Base-by-base conservation (phyloP, 2,113 vertebrate species). In the Laterallus jamaicensis region DNA sequence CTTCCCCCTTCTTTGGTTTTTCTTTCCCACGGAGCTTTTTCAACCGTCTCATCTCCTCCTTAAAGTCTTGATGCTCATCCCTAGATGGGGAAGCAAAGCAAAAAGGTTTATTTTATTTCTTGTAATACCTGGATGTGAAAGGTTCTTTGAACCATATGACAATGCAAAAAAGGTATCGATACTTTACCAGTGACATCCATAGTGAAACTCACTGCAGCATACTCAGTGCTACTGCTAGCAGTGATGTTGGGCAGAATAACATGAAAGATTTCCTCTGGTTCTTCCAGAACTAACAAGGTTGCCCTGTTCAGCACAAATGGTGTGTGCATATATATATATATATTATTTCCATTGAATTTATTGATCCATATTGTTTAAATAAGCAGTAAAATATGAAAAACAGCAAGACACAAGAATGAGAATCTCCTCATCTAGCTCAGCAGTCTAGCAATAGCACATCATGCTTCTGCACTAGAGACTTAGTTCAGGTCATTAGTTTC, bases 41-140 rank as follows among this genome's bases (percentile, higher is more conserved):
- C 84, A 99, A 49, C 26, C 99, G 98, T 29, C 69, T 90, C 98
- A 99, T 99, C 95, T 99, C 99, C 8, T 99, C 99, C 92, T 97
- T 99, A 82, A 99, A 99, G 97, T 99, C 99, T 83, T 99, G 98
- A 26, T 99, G 99, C 86, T 99, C 99, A 56, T 99, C 99, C 96
- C 99, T 99, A 97, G 66, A 47, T 17, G 21, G 32, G 58, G 60
- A 52, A 24, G 86, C 79, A 87, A 70, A 55, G 35, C 32, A 70
- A 52, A 35, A 9, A 44, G 26, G 16, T 82, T 80, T 77, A 82
- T 26, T 54, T 29, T 40, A 47, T 70, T 73, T 67, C 77, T 84
- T 70, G 59, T 26, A 18, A 74, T 59, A 75, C 13, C 22, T 31
- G 50, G 35, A 55, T 35, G 12, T 6, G 2, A 84, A 73, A 47